These are phyloP conservation scores for Presbytis comata DNA, from an alignment of 2,797 vertebrate species.

Conservation along the genomic window DNA sequence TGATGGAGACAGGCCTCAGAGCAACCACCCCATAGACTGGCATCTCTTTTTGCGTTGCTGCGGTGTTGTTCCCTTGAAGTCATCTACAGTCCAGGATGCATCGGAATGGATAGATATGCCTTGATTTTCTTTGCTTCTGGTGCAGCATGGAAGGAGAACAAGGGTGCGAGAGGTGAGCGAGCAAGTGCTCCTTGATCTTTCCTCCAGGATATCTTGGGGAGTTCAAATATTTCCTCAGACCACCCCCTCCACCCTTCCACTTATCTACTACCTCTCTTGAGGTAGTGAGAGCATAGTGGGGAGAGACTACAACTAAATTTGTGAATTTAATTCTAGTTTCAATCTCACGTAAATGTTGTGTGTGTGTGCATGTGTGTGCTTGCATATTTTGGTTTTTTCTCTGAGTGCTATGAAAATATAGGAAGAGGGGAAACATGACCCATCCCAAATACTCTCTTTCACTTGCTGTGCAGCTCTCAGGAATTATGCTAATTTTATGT, in stretches of 20 bases:
- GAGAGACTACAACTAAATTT: neutral
- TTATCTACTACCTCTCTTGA: neutral
- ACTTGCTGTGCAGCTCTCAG: neutral
- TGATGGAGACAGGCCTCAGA: neutral
- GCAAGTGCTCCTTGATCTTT: neutral
- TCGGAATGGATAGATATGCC: neutral
- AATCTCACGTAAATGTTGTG: neutral
- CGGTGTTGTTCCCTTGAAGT: neutral
- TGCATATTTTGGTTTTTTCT: neutral
- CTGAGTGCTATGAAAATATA: neutral
- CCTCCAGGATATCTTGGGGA: neutral
- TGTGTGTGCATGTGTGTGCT: neutral
- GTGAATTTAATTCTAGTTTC: neutral
- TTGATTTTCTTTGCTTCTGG: neutral
- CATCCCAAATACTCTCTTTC: neutral
- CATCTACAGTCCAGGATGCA: neutral
- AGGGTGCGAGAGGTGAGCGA: neutral
- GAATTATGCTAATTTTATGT: neutral
- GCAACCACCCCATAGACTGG: neutral
- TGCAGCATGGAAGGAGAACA: neutral
- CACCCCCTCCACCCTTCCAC: neutral
- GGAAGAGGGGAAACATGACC: neutral
- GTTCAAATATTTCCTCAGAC: neutral
- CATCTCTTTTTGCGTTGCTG: neutral
- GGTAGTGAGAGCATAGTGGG: neutral